Evolutionary conservation across 1,140 invertebrate genomes (phyloP).

Genomic region (Cylas formicarius): DNA sequence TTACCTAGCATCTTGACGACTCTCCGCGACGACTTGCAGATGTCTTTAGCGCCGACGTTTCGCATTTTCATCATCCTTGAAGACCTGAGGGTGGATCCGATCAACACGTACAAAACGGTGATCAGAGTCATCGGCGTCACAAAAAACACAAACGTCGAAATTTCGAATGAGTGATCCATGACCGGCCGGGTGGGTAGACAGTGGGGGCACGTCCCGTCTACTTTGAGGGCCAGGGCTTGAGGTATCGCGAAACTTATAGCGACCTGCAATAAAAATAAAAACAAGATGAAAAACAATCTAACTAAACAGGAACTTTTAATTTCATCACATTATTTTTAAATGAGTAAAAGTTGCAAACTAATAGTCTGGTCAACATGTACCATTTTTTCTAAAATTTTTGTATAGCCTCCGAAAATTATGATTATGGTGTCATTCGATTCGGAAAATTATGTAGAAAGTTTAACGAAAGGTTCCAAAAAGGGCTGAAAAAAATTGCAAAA

Average conservation of each 20-base stretch:
- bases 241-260: slow-evolving; percentile 72
- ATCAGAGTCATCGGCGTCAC: slow-evolving; percentile 71
- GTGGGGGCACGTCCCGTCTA: slow-evolving; percentile 45
- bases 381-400: no score
- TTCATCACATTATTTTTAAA: no score
- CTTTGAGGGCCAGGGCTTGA: slow-evolving; percentile 66
- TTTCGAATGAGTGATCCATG: slow-evolving; percentile 58
- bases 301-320: no score
- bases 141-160: slow-evolving; percentile 70
- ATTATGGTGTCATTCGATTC: no score
- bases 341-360: no score
- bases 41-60: no score
- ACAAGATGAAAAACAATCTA: no score
- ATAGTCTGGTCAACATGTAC: no score
- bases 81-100: slow-evolving; percentile 66
- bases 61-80: slow-evolving; percentile 50
- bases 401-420: no score
- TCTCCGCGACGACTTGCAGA: slow-evolving; percentile 47
- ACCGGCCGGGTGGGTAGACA: slow-evolving; percentile 35
- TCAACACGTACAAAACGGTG: slow-evolving; percentile 70
- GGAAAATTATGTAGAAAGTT: no score
- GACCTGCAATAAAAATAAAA: slow-evolving; percentile 67
- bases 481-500: no score
- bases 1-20: slow-evolving; percentile 61
- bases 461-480: no score